Evolutionary conservation across 1,140 invertebrate species (phyloP), one percentile per base, ranked within the genome.

Genomic region (Theocolax elegans): DNA sequence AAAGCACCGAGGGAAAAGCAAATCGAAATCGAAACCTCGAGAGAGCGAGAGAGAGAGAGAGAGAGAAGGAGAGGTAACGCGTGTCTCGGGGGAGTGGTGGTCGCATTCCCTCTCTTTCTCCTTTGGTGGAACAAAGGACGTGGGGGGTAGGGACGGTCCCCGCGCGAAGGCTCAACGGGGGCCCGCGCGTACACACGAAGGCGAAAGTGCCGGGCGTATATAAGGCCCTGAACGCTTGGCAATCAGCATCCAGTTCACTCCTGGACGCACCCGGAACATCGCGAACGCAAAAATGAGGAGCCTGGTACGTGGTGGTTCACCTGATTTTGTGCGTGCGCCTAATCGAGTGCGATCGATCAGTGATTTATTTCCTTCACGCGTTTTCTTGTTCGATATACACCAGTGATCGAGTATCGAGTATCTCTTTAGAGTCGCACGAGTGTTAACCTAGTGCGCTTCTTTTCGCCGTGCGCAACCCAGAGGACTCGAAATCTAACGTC

Each of bases 171-270:
- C 44, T 40, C 46, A 25, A 67, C 70, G 70, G 68, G 78, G 77
- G 77, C 75, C 77, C 76, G 78, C 79, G 78, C 77, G 72, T 67
- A 72, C 76, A 10, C 10, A 72, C 75, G 82, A 85, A 86, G 85
- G 85, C 85, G 85, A 86, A 86, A 86, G 85, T 85, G 83, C 81
- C 84, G 78, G 78, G 83, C 75, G 83, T 86, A 86, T 85, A 86
- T 83, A 86, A 91, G 90, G 89, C 87, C 84, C 86, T 79, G 84
- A 86, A 86, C 85, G 82, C 81, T 82, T 81, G 83, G 86, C 86
- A 87, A 87, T 88, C 88, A 89, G 87, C 88, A 90, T 90, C 88
- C 90, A 91, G 90, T 91, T 89, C 89, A 87, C 87, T 90, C 85
- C 89, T 89, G 89, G 88, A 90, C 89, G 87, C 85, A 87, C 86